Percentiles rank a stretch among this genome's conserved stretches.
These are phyloP conservation scores for Polydesmus complanatus DNA, from an alignment of 2,888 invertebrate genomes.

Conservation along the genomic window DNA sequence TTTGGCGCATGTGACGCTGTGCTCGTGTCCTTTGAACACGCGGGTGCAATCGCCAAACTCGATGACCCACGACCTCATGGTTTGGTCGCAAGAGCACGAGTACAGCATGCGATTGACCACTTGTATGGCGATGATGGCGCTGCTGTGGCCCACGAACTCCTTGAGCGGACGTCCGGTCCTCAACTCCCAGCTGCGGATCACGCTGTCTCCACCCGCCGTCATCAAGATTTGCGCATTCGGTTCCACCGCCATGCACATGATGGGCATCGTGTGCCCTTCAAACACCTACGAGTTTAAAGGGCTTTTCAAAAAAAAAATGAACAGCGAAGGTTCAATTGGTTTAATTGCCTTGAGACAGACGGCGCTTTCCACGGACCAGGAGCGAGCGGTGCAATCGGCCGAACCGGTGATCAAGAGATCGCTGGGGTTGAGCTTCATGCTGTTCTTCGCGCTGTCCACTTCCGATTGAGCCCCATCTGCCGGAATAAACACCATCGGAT, in stretches of 20 bases:
- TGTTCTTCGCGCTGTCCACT: constrained; percentile 26
- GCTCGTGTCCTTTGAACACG: constrained; percentile 35
- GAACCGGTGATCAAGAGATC: constrained; percentile 36
- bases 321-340: not conserved
- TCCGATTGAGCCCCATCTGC: constrained; percentile 24
- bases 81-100: constrained; percentile 37
- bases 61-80: constrained; percentile 38
- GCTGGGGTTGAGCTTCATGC: constrained; percentile 23
- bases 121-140: constrained; percentile 34
- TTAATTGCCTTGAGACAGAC: constrained; percentile 25
- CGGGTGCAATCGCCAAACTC: constrained; percentile 39
- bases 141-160: constrained; percentile 33
- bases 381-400: constrained; percentile 35
- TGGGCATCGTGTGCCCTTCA: constrained; percentile 35
- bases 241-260: constrained; percentile 37
- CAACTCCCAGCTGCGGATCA: constrained; percentile 36
- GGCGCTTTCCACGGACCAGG: constrained; percentile 38
- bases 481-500: constrained; percentile 37
- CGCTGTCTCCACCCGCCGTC: constrained; percentile 36
- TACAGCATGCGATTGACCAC: constrained; percentile 38
- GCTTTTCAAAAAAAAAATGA: not conserved
- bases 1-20: constrained; percentile 35
- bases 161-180: constrained; percentile 32
- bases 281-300: constrained; percentile 22
- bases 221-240: constrained; percentile 31